Percentiles rank a stretch among this genome's conserved stretches.
These are phyloP conservation scores for Aleiodes alternator DNA, from an alignment of 2,888 invertebrate genomes.

Conservation along the genomic window DNA sequence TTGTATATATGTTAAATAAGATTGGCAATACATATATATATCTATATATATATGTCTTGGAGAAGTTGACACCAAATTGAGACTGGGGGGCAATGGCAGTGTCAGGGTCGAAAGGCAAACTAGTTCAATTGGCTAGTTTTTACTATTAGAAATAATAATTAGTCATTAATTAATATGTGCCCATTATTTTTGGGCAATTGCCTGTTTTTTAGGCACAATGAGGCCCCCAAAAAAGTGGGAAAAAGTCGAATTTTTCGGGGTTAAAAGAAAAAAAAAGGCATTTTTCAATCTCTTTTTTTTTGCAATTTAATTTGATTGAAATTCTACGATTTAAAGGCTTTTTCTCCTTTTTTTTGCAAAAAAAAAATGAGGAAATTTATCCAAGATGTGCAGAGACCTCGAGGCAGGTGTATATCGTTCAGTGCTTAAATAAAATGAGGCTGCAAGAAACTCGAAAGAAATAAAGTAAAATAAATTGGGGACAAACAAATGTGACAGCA, in stretches of 20 bases:
- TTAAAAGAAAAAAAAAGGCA: too few species aligned
- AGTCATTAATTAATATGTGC: too few species aligned
- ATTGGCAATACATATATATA: slow-evolving; percentile 59
- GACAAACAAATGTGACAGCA: slow-evolving; percentile 46
- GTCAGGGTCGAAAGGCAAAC: slow-evolving; percentile 79
- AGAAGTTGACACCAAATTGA: slow-evolving; percentile 72
- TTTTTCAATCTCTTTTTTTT: too few species aligned
- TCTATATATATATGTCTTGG: slow-evolving; percentile 38
- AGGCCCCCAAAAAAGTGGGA: too few species aligned
- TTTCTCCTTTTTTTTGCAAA: neutral
- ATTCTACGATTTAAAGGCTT: too few species aligned
- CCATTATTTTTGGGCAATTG: neutral
- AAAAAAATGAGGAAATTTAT: neutral
- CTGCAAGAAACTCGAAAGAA: neutral
- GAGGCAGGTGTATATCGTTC: too few species aligned
- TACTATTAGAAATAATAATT: neutral
- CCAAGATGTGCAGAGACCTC: too few species aligned
- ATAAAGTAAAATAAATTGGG: neutral
- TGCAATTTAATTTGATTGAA: too few species aligned
- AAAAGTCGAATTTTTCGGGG: too few species aligned
- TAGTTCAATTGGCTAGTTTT: slow-evolving; percentile 74
- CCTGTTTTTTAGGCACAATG: too few species aligned
- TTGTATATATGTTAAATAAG: slow-evolving; percentile 39
- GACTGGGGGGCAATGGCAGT: slow-evolving; percentile 79
- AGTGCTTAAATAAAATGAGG: too few species aligned